A percentile compares a stretch with the other conserved stretches of the same genome.
phyloP scores from a whole-genome alignment of 2,888 invertebrate species.

The Dexiosoma caninum region DNA sequence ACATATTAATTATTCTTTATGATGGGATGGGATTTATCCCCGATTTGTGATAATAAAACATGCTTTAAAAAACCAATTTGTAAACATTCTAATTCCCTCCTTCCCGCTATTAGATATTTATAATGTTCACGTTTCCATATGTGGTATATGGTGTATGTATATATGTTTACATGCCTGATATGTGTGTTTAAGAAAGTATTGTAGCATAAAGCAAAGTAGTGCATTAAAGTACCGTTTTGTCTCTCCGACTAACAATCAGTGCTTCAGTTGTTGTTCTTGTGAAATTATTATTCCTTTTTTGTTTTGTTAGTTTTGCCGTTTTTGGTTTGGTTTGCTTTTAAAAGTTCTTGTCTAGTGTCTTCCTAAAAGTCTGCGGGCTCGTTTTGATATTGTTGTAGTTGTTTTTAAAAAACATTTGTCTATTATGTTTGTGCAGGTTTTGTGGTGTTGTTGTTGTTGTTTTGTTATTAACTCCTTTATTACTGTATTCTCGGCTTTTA shows the following conservation, averaged over 20 bases:
- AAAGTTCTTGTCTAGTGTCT: neutral
- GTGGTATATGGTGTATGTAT: too few species aligned
- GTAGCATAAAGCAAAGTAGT: neutral
- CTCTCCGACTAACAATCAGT: constrained; percentile 33
- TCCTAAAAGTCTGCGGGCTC: neutral
- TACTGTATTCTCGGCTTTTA: neutral
- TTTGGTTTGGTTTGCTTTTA: neutral
- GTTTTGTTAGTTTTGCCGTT: too few species aligned
- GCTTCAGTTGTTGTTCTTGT: neutral
- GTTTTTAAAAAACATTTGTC: neutral
- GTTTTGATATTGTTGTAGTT: neutral
- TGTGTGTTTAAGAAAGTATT: neutral
- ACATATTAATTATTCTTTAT: too few species aligned
- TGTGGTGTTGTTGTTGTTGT: constrained; percentile 17
- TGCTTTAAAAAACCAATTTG: too few species aligned
- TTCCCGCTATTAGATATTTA: too few species aligned
- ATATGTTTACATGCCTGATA: neutral
- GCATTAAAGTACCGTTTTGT: constrained; percentile 47
- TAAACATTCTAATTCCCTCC: too few species aligned
- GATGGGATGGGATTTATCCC: too few species aligned
- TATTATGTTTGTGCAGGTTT: constrained; percentile 10
- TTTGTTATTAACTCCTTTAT: constrained; percentile 15
- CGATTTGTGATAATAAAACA: too few species aligned
- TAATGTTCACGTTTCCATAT: too few species aligned
- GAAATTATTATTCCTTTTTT: neutral